Evolutionary conservation across 2,113 vertebrate genomes (phyloP).

Genomic region (Paradisaea rubra): DNA sequence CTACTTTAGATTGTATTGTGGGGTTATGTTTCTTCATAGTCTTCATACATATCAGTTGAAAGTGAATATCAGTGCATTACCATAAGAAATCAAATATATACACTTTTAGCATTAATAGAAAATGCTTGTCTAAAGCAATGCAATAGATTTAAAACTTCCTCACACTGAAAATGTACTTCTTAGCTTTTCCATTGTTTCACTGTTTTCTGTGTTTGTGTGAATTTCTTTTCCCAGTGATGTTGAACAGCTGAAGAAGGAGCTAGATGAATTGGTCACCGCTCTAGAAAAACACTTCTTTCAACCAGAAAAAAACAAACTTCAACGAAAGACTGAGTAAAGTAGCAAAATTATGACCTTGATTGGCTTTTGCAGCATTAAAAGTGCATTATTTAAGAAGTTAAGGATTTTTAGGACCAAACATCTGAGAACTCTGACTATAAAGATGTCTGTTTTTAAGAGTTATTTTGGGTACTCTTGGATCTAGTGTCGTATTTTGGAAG

Average conservation of each 20-base stretch:
- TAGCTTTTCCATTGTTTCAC: neutral
- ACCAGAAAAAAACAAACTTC: conserved; percentile 88
- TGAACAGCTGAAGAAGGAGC: conserved; percentile 82
- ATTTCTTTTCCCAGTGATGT: conserved; percentile 74
- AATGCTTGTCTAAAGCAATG: neutral
- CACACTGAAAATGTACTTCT: neutral
- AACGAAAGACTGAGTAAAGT: conserved; percentile 78
- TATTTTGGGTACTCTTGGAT: neutral
- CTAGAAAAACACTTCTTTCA: conserved; percentile 92
- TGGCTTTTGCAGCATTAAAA: neutral
- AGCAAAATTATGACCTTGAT: neutral
- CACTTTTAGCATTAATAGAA: neutral
- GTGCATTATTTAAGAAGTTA: conserved; percentile 15
- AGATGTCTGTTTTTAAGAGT: neutral
- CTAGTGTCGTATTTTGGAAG: neutral
- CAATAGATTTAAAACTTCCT: neutral
- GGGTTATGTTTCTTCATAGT: neutral
- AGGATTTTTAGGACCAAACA: conserved; percentile 1
- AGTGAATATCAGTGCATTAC: neutral
- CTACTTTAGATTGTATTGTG: neutral
- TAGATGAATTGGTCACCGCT: conserved; percentile 82
- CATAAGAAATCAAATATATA: neutral
- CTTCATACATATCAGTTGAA: neutral
- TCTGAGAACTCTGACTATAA: neutral
- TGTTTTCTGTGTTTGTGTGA: neutral